Conservation (phyloP, 2,797 vertebrate species). For the Parambassis ranga region DNA sequence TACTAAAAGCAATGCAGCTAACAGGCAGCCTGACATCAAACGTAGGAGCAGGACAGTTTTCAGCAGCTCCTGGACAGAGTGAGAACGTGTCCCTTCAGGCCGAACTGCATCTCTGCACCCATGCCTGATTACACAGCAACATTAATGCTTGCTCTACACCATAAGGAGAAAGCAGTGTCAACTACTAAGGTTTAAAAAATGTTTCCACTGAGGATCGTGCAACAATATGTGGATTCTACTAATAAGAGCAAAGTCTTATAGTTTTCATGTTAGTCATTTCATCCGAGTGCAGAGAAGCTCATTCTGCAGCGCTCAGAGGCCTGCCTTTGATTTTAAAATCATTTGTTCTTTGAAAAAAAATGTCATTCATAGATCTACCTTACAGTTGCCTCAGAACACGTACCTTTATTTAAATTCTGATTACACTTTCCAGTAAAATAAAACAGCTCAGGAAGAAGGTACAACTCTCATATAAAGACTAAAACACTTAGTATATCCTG, state of each 20-base stretch:
- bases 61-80: conserved; percentile 2
- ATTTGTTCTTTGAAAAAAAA: conserved; percentile 53
- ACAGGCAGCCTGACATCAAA: neutral
- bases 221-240: conserved; percentile 9
- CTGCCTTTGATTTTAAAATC: conserved; percentile 57
- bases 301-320: conserved; percentile 58
- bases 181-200: conserved; percentile 21
- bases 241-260: conserved; percentile 26
- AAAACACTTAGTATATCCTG: conserved; percentile 2
- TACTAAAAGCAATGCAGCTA: neutral
- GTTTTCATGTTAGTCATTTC: conserved; percentile 53
- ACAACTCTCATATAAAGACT: conserved; percentile 10
- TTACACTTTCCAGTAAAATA: too few species aligned
- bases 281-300: conserved; percentile 45
- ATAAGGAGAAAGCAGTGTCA: conserved; percentile 4
- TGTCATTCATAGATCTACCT: conserved; percentile 66
- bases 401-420: too few species aligned
- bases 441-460: too few species aligned
- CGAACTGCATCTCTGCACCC: conserved; percentile 1
- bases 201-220: conserved; percentile 27
- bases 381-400: conserved; percentile 46
- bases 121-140: conserved; percentile 20
- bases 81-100: conserved; percentile 3
- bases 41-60: neutral
- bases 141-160: conserved; percentile 25